Evolutionary conservation across 2,797 vertebrate species (phyloP).

Genomic region (Falco naumanni): DNA sequence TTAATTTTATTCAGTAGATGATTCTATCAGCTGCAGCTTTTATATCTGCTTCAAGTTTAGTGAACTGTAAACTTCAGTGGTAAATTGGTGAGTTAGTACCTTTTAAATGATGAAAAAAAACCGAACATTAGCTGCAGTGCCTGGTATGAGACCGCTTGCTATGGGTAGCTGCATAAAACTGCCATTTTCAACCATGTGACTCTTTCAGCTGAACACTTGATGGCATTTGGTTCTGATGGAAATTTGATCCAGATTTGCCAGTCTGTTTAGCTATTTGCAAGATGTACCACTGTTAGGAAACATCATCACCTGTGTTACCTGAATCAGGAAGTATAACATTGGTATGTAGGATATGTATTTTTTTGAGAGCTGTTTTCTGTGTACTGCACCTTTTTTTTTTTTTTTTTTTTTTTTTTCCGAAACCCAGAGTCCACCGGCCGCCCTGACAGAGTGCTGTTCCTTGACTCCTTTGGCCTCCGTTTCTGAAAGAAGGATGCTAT

Average conservation of each 20-base stretch:
- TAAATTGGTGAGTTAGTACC: not conserved
- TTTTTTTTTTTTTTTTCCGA: not conserved
- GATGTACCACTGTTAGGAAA: not conserved
- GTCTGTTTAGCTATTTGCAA: not conserved
- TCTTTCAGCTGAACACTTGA: not conserved
- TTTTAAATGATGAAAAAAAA: not conserved
- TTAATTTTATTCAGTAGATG: not conserved
- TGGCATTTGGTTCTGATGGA: not conserved
- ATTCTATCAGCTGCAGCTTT: not conserved
- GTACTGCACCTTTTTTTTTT: not conserved
- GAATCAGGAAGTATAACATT: not conserved
- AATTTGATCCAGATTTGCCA: not conserved
- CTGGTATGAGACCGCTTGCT: not conserved
- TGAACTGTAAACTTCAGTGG: not conserved
- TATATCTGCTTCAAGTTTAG: not conserved
- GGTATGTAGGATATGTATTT: accelerated
- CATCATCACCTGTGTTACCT: not conserved
- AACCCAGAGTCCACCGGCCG: not conserved
- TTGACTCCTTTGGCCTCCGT: not conserved
- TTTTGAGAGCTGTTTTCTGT: not conserved
- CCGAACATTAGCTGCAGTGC: not conserved
- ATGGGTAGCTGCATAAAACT: not conserved
- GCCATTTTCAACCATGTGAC: not conserved
- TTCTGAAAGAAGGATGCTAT: not conserved
- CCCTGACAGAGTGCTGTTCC: not conserved